Conservation (phyloP, 2,113 vertebrate species). For the Percopsis transmontana region DNA sequence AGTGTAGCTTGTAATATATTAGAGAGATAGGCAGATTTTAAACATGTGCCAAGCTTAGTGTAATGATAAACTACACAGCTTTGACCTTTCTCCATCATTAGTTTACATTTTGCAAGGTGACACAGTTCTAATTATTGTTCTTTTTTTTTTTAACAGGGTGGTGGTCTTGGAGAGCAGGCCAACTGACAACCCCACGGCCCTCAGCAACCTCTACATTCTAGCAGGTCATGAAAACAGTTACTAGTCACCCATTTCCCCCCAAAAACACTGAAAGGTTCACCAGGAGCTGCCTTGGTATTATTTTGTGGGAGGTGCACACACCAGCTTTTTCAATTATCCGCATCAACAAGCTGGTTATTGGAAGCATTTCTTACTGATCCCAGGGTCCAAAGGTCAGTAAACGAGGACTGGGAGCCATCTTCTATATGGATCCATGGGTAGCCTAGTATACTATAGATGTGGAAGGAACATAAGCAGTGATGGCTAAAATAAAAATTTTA, state of each 20-base stretch:
- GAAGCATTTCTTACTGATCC: conserved; percentile 36
- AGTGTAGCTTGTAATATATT: too few species aligned
- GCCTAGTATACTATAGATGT: too few species aligned
- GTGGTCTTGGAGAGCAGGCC: conserved; percentile 96
- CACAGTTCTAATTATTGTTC: background rate
- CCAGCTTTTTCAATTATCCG: conserved; percentile 13
- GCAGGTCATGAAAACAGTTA: conserved; percentile 99
- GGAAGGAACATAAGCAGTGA: too few species aligned
- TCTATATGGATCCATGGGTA: conserved; percentile 22
- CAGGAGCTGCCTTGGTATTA: background rate
- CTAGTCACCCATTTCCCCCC: conserved; percentile 68
- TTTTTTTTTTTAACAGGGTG: conserved; percentile 79
- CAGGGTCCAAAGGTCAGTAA: conserved; percentile 30
- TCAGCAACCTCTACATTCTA: conserved; percentile 98
- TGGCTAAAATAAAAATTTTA: conserved; percentile 16
- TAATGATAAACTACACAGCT: too few species aligned
- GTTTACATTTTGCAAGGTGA: background rate
- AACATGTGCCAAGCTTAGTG: too few species aligned
- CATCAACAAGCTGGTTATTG: conserved; percentile 2
- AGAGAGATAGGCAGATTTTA: too few species aligned
- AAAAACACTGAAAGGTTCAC: background rate
- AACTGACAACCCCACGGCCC: conserved; percentile 90
- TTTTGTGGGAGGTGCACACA: conserved; percentile 21
- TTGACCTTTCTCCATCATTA: background rate
- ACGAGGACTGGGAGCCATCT: conserved; percentile 2